A percentile compares a stretch with the other conserved stretches of the same genome.
Evolutionary conservation across 2,797 vertebrate genomes (phyloP).

Genomic region (Onychomys arenicola): DNA sequence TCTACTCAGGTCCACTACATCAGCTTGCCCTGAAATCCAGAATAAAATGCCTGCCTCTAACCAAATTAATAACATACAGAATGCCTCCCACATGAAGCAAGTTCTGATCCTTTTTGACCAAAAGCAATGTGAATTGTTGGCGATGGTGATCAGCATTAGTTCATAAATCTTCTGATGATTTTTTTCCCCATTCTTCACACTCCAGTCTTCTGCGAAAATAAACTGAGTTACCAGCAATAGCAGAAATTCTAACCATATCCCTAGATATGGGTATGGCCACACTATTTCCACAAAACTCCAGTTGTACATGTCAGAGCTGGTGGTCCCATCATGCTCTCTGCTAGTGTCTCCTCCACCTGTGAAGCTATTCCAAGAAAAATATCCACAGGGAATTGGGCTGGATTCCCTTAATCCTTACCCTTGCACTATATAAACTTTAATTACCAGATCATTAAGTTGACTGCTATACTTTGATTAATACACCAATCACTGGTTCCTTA

Average conservation of each 20-base stretch:
- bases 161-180: not conserved
- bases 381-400: not conserved
- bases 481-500: conserved; percentile 23
- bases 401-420: conserved; percentile 32
- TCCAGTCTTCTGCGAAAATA: conserved; percentile 5
- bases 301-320: not conserved
- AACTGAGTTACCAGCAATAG: not conserved
- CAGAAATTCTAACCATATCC: not conserved
- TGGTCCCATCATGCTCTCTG: not conserved
- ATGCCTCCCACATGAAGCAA: not conserved
- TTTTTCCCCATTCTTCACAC: not conserved
- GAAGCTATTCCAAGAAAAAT: conserved; percentile 61
- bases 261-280: not conserved
- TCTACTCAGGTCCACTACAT: not conserved
- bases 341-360: conserved; percentile 38
- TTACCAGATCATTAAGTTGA: conserved; percentile 62
- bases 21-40: not conserved
- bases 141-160: not conserved
- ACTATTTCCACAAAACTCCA: not conserved
- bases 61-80: not conserved
- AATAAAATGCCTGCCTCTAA: not conserved
- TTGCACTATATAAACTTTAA: conserved; percentile 69
- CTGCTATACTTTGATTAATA: conserved; percentile 59
- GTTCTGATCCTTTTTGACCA: not conserved
- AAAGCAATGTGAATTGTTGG: not conserved